These are phyloP conservation scores for Anthopleura xanthogrammica DNA, from an alignment of 92 coral and sea anemone genomes.

Conservation along the genomic window DNA sequence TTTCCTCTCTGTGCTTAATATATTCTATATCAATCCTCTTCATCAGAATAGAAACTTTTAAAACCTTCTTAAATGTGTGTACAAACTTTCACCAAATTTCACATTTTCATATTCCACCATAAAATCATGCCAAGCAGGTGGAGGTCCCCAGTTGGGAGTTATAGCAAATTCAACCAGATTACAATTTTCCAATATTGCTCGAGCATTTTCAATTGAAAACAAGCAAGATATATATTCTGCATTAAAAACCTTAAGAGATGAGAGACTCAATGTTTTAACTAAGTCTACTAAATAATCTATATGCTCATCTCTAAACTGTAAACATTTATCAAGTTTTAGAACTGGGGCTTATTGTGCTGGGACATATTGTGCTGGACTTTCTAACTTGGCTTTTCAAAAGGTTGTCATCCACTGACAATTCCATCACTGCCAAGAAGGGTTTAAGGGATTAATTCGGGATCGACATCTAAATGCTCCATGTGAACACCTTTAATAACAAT, in stretches of 20 bases:
- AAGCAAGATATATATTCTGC: constrained; percentile 11
- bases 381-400: too few relatives aligned
- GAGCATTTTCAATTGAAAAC: constrained; percentile 12
- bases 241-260: constrained; percentile 2
- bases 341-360: too few relatives aligned
- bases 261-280: constrained; percentile 16
- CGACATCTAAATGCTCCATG: too few relatives aligned
- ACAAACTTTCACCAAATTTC: neutral
- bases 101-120: constrained; percentile 7
- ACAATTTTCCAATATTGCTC: neutral
- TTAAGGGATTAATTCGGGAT: too few relatives aligned
- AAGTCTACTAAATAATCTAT: constrained; percentile 14
- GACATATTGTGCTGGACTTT: too few relatives aligned
- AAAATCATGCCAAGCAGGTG: constrained; percentile 5
- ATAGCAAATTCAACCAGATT: constrained; percentile 16
- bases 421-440: too few relatives aligned
- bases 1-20: neutral
- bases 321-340: neutral
- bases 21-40: neutral
- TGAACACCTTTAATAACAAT: too few relatives aligned
- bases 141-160: constrained; percentile 18
- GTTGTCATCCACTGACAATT: too few relatives aligned
- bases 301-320: constrained; percentile 17
- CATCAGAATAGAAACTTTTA: neutral
- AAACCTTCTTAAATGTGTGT: neutral